A percentile compares a stretch with the other conserved stretches of the same genome.
Evolutionary conservation across 2,113 vertebrate genomes (phyloP).

Genomic region (Polyodon spathula): DNA sequence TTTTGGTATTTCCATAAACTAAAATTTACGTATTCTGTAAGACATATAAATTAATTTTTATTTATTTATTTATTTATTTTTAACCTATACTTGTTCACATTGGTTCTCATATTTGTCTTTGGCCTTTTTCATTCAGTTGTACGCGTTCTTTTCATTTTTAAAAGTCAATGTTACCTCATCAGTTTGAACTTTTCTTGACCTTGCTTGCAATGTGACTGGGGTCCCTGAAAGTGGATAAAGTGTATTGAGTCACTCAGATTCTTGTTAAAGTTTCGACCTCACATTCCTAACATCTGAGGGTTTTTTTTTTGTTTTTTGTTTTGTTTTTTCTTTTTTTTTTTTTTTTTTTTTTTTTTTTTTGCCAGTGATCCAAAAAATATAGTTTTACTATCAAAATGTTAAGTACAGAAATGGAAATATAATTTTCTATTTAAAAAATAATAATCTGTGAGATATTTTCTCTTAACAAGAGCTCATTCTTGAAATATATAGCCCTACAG

Average conservation of each 20-base stretch:
- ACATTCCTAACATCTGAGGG: slow-evolving; percentile 60
- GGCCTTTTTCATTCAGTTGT: background rate
- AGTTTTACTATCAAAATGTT: too few species aligned
- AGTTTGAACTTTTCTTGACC: slow-evolving; percentile 78
- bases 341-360: slow-evolving; percentile 44
- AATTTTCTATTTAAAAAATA: slow-evolving; percentile 27
- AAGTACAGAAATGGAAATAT: slow-evolving; percentile 37
- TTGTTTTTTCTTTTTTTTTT: too few species aligned
- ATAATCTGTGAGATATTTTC: slow-evolving; percentile 24
- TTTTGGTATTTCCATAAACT: too few species aligned
- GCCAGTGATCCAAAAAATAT: too few species aligned
- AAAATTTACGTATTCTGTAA: too few species aligned
- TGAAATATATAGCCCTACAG: slow-evolving; percentile 72
- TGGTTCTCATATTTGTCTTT: background rate
- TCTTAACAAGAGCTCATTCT: slow-evolving; percentile 1
- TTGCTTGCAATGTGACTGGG: slow-evolving; percentile 49
- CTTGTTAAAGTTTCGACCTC: slow-evolving; percentile 72
- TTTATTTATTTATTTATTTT: too few species aligned
- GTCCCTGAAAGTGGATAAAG: slow-evolving; percentile 61
- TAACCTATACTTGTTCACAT: too few species aligned
- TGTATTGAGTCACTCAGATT: slow-evolving; percentile 60
- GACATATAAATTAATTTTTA: too few species aligned
- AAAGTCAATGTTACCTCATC: slow-evolving; percentile 38
- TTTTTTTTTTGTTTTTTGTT: slow-evolving; percentile 54
- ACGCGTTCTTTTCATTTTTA: slow-evolving; percentile 19